Base-by-base conservation (phyloP, 2,888 invertebrate genomes). In the Beris chalybata region DNA sequence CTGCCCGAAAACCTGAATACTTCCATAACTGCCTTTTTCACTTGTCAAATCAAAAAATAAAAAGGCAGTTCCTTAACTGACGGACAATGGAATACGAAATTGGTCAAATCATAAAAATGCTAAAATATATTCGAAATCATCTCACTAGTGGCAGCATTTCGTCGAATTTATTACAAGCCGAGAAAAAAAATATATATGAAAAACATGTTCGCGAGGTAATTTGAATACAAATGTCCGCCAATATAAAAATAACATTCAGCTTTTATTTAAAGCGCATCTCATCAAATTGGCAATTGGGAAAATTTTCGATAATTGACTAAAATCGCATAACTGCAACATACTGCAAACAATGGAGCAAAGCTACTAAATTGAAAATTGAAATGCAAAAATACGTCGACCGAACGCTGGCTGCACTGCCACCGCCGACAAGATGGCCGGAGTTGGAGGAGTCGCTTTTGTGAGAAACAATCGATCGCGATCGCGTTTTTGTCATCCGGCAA, bases 391-490 rank as follows among this genome's bases (percentile, higher is more conserved):
- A 11, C 22, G 45, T 47, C 38, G 38, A 9, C 5, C 38, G 30
- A 45, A 58, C 45, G n/a, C 47, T 29, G 22, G n/a, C 22, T 47
- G 58, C 6, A 30, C 44, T 13, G 58, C 11, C n/a, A 45, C 29
- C 47, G 50, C 52, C 31, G 31, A 52, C 44, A 47, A 48, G 50
- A 32, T 58, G 47, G 38, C 50, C 32, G n/a, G 38, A 7, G 13
- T 22, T 52, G 54, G 54, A 52, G 54, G 47, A 53, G 53, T 54
- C 43, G 47, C 47, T 68, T 68, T 65, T 65, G 68, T 55, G 61
- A 61, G 59, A 54, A 67, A 68, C 68, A 68, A 68, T 68, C 65
- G 68, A 65, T 59, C 52, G 68, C 44, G 56, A 65, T 55, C 61
- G 59, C 61, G 50, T 47, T 67, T 65, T 55, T 61, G 55, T 68